Evolutionary conservation across 2,113 vertebrate genomes (phyloP).

Genomic region (Sinocyclocheilus maitianheensis): DNA sequence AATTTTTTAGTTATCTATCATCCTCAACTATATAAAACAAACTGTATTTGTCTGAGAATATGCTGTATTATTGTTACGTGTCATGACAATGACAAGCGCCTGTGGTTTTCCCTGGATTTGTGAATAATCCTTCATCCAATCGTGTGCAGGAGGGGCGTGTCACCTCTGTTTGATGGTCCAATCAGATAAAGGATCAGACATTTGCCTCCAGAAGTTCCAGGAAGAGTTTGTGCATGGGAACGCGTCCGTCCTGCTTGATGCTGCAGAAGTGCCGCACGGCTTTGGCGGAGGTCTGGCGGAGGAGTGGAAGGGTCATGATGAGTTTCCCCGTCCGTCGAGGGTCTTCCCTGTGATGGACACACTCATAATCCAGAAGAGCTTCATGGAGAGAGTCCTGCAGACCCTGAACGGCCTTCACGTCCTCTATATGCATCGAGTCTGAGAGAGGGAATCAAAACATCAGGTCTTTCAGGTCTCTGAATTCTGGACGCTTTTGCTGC

Average conservation of each 20-base stretch:
- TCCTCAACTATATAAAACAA: background rate
- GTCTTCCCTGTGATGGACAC: constrained; percentile 87
- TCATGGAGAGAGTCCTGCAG: constrained; percentile 95
- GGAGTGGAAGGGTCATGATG: constrained; percentile 95
- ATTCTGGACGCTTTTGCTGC: background rate
- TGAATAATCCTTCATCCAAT: constrained; percentile 32
- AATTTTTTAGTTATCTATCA: background rate
- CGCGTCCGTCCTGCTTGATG: constrained; percentile 98
- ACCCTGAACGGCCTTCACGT: constrained; percentile 91
- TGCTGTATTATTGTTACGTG: constrained; percentile 33
- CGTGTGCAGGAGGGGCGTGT: background rate
- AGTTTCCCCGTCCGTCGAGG: constrained; percentile 91
- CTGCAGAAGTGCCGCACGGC: constrained; percentile 98
- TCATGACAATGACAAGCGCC: constrained; percentile 60
- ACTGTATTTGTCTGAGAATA: background rate
- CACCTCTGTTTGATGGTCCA: background rate
- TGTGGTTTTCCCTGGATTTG: constrained; percentile 57
- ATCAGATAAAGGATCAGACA: constrained; percentile 78
- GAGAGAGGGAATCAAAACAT: constrained; percentile 15
- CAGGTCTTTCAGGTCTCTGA: too few species aligned
- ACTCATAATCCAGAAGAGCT: constrained; percentile 93
- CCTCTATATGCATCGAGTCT: constrained; percentile 99
- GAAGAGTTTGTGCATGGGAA: constrained; percentile 99
- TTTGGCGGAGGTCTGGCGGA: constrained; percentile 93
- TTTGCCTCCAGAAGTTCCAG: constrained; percentile 98